Evolutionary conservation across 2,797 vertebrate genomes (phyloP), one percentile per base, ranked within the genome.

Genomic region (Eulemur mongoz): DNA sequence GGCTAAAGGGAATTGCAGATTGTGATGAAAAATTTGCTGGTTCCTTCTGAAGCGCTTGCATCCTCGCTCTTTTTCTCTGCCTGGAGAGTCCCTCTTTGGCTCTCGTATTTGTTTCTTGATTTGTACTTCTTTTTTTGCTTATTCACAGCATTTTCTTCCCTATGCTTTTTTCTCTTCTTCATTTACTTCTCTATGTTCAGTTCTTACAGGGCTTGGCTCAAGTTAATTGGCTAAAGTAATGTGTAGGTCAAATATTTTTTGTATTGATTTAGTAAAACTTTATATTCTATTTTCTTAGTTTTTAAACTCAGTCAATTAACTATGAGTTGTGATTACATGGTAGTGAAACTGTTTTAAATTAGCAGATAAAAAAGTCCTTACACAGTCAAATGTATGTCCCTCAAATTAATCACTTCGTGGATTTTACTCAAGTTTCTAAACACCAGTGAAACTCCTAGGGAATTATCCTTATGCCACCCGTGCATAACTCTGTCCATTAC

Each of bases 391-490:
- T 76, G 61, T 45, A 76, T 43, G 30, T 15, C 35, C 59, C 69
- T 90, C 59, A 63, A 0, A 35, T 40, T 88, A 88, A 23, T 61
- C 5, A 43, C 18, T 76, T 50, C 45, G 25, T 72, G 30, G 50
- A 22, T 54, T 96, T 93, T 87, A 87, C 32, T 94, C 75, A 67
- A 70, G 75, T 96, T 94, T 94, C 72, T 63, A 52, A 88, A 43
- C 23, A 25, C 14, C n/a, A 2, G 75, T 59, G 69, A 52, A 48
- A 52, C 8, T 61, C 73, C 7, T 27, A 57, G 54, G 69, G 45
- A 50, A 32, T 57, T 54, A n/a, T 32, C 23, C 12, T 84, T 35
- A 67, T 35, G 35, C 18, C 20, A 50, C 11, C 9, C 70, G 17
- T 32, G 22, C 22, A 4, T 52, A 32, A 7, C 27, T 40, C 32